Evolutionary conservation across 2,113 vertebrate species (phyloP).

Genomic region (Vimba vimba): DNA sequence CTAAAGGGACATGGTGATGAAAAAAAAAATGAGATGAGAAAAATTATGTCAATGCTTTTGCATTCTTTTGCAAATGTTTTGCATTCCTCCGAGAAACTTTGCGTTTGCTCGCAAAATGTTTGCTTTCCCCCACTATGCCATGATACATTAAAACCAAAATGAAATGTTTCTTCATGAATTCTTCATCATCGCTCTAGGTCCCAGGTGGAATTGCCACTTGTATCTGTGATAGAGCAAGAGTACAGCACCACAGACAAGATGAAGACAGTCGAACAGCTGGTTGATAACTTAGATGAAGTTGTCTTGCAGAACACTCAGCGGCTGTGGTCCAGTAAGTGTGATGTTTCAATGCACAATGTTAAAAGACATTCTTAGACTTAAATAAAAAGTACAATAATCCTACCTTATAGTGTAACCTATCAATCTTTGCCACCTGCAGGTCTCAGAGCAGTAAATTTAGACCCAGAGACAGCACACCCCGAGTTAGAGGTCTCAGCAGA

Average conservation of each 20-base stretch:
- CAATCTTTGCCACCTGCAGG: conserved; percentile 61
- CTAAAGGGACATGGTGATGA: no score
- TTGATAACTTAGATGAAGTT: conserved; percentile 69
- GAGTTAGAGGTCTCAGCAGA: conserved; percentile 72
- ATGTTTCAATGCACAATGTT: conserved; percentile 25
- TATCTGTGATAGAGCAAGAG: conserved; percentile 60
- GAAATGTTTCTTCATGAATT: neutral
- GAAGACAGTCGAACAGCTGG: conserved; percentile 69
- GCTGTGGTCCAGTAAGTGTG: conserved; percentile 73
- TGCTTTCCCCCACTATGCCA: no score
- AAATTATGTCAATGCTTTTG: no score
- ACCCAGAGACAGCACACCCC: conserved; percentile 70
- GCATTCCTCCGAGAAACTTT: no score
- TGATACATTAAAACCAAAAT: neutral
- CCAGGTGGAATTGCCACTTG: conserved; percentile 61
- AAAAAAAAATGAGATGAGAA: no score
- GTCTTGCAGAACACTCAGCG: conserved; percentile 72
- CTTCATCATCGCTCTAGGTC: conserved; percentile 52
- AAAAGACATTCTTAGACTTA: neutral
- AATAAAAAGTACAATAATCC: neutral
- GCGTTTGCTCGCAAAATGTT: no score
- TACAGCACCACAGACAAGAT: conserved; percentile 68
- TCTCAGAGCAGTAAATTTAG: conserved; percentile 67
- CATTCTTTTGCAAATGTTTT: no score
- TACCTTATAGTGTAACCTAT: neutral